A percentile compares a stretch with the other conserved stretches of the same genome.
Evolutionary conservation across 2,888 invertebrate genomes (phyloP).

Genomic region (Xanthia icteritia): DNA sequence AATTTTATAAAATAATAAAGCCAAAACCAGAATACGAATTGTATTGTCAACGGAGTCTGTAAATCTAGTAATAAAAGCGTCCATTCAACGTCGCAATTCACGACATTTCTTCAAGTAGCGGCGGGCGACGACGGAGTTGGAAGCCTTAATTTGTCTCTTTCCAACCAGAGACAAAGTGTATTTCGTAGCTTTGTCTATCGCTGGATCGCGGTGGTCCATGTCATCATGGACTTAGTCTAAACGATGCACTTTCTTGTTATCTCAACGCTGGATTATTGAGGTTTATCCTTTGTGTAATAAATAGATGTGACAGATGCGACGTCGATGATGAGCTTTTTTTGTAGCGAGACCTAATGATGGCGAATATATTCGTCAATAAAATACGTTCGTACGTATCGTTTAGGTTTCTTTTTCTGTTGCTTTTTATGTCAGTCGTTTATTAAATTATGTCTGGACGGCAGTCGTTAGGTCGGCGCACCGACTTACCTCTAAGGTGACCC

Average conservation of each 20-base stretch:
- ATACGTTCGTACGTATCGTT: slow-evolving; percentile 33
- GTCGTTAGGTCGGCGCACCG: slow-evolving; percentile 40
- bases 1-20: slow-evolving; percentile 56
- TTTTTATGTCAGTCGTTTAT: slow-evolving; percentile 58
- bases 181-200: slow-evolving; percentile 73
- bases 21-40: slow-evolving; percentile 62
- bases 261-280: slow-evolving; percentile 74
- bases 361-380: slow-evolving; percentile 59
- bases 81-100: slow-evolving; percentile 77
- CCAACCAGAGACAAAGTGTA: slow-evolving; percentile 68
- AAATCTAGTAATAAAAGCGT: slow-evolving; percentile 78
- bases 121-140: slow-evolving; percentile 66
- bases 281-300: slow-evolving; percentile 69
- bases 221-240: slow-evolving; percentile 74
- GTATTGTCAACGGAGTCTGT: slow-evolving; percentile 71
- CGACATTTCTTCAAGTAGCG: slow-evolving; percentile 73
- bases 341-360: slow-evolving; percentile 35
- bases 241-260: slow-evolving; percentile 79
- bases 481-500: slow-evolving; percentile 61
- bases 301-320: slow-evolving; percentile 50
- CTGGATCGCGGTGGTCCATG: slow-evolving; percentile 69
- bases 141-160: slow-evolving; percentile 72
- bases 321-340: slow-evolving; percentile 42
- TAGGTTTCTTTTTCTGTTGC: slow-evolving; percentile 55
- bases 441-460: slow-evolving; percentile 57